Base-by-base conservation (phyloP, 2,113 vertebrate genomes). In the Picathartes gymnocephalus region DNA sequence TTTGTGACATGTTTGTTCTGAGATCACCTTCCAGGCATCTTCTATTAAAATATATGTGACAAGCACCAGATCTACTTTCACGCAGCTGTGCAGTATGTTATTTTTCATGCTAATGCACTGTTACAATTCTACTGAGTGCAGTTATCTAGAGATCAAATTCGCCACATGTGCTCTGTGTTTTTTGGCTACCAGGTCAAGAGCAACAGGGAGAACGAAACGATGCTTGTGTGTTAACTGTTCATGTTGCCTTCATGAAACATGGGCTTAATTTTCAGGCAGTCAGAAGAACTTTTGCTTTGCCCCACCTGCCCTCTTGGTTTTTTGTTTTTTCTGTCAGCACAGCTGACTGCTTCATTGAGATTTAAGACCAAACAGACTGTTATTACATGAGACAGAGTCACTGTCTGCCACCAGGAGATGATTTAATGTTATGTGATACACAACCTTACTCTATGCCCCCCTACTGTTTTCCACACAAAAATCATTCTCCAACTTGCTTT, bases 341-440 rank as follows among this genome's bases (percentile, higher is more conserved):
- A 78, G 64, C 71, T 96, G 95, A 92, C 81, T 90, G 80, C 86
- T 93, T 95, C 91, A 78, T 93, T 27, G 17, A 92, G 96, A 92
- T 87, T 93, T 95, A 94, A 95, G 82, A 80, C 90, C 80, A 74
- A 95, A n/a, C 3, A 7, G 83, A 86, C 85, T 87, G 74, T 96
- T 96, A 96, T 86, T 95, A 77, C 77, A 94, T 90, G 96, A 97
- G 95, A 96, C 88, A 91, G 92, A 95, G 91, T 96, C 95, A 91
- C 93, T 88, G 92, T 96, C 96, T 95, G 90, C 90, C 95, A 95
- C 96, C 90, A 90, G 96, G 94, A 97, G 96, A 96, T 93, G 82
- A 82, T 95, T 85, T 96, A 93, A 97, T 96, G 90, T 87, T 97
- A 96, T 97, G 90, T 97, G 95, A 95, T 97, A 95, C 85, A 68